phyloP scores from a whole-genome alignment of 2,888 invertebrate species.

The Diarsia rubi region DNA sequence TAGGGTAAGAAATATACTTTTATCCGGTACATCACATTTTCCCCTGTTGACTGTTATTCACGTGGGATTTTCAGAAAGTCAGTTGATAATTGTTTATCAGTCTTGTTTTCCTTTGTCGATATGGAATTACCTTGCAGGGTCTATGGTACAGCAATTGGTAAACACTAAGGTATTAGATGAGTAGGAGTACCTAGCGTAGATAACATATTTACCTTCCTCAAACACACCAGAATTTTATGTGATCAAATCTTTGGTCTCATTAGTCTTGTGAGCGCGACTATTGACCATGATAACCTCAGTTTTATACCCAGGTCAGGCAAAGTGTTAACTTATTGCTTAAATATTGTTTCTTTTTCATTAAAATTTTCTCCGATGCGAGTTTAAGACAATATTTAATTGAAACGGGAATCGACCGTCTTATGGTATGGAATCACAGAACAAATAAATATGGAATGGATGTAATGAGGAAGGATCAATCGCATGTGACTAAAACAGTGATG shows the following conservation, averaged over 20 bases:
- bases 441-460: no score
- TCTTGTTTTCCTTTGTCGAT: slow-evolving; percentile 16
- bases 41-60: not conserved
- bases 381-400: no score
- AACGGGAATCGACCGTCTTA: no score
- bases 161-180: not conserved
- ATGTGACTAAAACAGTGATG: no score
- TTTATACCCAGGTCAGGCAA: not conserved
- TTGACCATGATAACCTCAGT: not conserved
- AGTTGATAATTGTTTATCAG: not conserved
- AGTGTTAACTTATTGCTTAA: no score
- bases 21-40: not conserved
- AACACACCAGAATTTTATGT: not conserved
- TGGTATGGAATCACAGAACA: no score
- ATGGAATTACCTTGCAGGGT: slow-evolving; percentile 12
- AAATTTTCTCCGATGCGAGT: no score
- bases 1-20: not conserved
- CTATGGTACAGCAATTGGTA: not conserved
- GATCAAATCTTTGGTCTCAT: not conserved
- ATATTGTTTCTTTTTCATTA: no score
- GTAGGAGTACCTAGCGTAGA: not conserved
- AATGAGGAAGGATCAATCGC: no score
- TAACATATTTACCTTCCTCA: not conserved
- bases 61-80: slow-evolving; percentile 13
- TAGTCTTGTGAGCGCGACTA: not conserved